phyloP scores from a whole-genome alignment of 2,888 invertebrate genomes.

The Chalcis sispes region DNA sequence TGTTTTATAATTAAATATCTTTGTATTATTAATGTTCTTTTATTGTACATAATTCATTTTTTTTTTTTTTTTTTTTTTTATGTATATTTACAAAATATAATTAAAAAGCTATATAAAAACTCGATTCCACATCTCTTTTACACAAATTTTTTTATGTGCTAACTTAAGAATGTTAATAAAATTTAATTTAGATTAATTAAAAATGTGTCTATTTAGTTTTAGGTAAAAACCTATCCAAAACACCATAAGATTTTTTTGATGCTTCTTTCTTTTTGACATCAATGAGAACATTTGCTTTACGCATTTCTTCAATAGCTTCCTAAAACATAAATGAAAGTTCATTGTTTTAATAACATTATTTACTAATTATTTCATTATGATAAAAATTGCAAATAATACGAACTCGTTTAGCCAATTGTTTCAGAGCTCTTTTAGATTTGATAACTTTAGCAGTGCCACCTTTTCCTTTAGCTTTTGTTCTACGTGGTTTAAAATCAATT shows the following conservation, averaged over 20 bases:
- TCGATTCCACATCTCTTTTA: too few relatives aligned
- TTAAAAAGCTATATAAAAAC: too few relatives aligned
- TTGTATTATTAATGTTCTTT: too few relatives aligned
- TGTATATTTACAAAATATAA: too few relatives aligned
- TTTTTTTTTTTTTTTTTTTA: too few relatives aligned
- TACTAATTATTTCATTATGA: too few relatives aligned
- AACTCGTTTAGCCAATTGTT: constrained; percentile 83
- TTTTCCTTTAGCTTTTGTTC: constrained; percentile 84
- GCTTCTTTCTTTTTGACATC: constrained; percentile 72
- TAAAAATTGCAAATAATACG: constrained; percentile 59
- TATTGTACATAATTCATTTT: too few relatives aligned
- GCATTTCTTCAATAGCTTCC: constrained; percentile 78
- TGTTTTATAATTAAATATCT: too few relatives aligned
- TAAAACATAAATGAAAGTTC: constrained; percentile 67
- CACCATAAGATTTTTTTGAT: constrained; percentile 76
- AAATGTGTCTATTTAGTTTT: constrained; percentile 72
- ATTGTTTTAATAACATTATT: constrained; percentile 41
- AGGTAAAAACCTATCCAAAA: constrained; percentile 84
- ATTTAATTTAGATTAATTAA: constrained; percentile 32
- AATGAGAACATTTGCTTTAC: constrained; percentile 73
- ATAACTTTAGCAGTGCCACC: constrained; percentile 86
- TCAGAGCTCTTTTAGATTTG: constrained; percentile 86
- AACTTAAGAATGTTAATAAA: not conserved
- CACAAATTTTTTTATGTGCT: not conserved
- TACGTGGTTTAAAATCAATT: constrained; percentile 85